Percentiles rank a stretch among this genome's conserved stretches.
Conservation (phyloP, 2,113 vertebrate species). For the Odontesthes bonariensis region DNA sequence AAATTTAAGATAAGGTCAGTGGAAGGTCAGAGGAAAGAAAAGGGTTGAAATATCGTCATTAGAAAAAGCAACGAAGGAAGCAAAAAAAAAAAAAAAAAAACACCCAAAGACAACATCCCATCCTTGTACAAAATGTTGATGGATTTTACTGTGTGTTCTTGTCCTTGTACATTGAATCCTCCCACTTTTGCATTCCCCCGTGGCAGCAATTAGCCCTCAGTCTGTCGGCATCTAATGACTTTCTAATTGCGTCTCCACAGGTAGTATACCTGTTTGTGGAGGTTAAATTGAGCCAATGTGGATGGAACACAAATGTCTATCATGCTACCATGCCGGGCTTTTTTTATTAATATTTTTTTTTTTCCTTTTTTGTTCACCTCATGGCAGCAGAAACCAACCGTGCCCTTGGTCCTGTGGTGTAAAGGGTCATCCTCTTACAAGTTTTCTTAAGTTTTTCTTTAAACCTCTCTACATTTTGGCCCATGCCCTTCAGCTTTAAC, state of each 20-base stretch:
- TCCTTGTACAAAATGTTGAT: slow-evolving; percentile 40
- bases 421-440: slow-evolving; percentile 30
- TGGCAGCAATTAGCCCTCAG: slow-evolving; percentile 67
- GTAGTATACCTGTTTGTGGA: slow-evolving; percentile 74
- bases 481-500: slow-evolving; percentile 21
- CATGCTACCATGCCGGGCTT: not conserved
- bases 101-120: not conserved
- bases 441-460: not conserved
- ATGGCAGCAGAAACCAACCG: slow-evolving; percentile 29
- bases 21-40: too few relatives aligned
- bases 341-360: accelerated
- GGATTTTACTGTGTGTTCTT: slow-evolving; percentile 45
- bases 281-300: slow-evolving; percentile 47
- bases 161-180: slow-evolving; percentile 61
- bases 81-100: too few relatives aligned
- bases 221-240: slow-evolving; percentile 74
- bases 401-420: slow-evolving; percentile 21
- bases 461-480: slow-evolving; percentile 21
- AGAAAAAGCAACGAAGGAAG: too few relatives aligned
- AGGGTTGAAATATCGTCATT: too few relatives aligned
- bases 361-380: slow-evolving; percentile 1
- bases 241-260: slow-evolving; percentile 80
- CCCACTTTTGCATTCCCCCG: slow-evolving; percentile 51
- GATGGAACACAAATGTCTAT: slow-evolving; percentile 16
- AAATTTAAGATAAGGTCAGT: too few relatives aligned